These are phyloP conservation scores for Lysandra coridon DNA, from an alignment of 2,888 invertebrate genomes.

Conservation along the genomic window DNA sequence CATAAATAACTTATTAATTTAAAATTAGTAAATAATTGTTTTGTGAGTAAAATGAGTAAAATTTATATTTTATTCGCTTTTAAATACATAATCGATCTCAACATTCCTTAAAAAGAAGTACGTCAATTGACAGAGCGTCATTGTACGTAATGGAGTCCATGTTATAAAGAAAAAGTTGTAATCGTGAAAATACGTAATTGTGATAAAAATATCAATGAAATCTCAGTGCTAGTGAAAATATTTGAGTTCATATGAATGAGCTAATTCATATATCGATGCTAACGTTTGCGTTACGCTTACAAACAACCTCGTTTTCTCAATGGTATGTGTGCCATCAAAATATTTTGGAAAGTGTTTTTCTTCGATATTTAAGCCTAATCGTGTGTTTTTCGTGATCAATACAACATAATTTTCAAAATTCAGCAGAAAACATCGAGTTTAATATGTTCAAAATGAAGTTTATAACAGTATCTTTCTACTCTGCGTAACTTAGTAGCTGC, in stretches of 20 bases:
- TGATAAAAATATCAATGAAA: constrained; percentile 61
- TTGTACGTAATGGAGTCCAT: constrained; percentile 84
- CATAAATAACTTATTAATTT: not conserved
- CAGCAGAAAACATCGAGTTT: not conserved
- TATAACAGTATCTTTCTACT: constrained; percentile 68
- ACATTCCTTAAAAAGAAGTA: constrained; percentile 62
- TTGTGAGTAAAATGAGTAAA: not conserved
- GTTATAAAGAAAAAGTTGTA: constrained; percentile 61
- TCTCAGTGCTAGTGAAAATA: constrained; percentile 53
- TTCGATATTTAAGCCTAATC: constrained; percentile 36
- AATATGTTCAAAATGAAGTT: constrained; percentile 41
- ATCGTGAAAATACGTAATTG: constrained; percentile 57
- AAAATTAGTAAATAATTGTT: not conserved
- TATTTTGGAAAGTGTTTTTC: constrained; percentile 79
- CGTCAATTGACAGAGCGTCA: constrained; percentile 79
- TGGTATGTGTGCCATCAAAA: constrained; percentile 81
- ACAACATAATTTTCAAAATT: not conserved
- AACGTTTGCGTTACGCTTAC: constrained; percentile 50
- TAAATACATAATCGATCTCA: constrained; percentile 38
- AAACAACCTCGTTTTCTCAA: constrained; percentile 68
- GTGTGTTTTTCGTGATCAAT: not conserved
- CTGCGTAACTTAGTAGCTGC: constrained; percentile 79
- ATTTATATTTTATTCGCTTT: not conserved
- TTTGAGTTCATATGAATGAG: constrained; percentile 64
- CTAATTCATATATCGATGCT: constrained; percentile 63